Evolutionary conservation across 2,113 vertebrate species (phyloP), one percentile per base, ranked within the genome.

Genomic region (Varanus komodoensis): DNA sequence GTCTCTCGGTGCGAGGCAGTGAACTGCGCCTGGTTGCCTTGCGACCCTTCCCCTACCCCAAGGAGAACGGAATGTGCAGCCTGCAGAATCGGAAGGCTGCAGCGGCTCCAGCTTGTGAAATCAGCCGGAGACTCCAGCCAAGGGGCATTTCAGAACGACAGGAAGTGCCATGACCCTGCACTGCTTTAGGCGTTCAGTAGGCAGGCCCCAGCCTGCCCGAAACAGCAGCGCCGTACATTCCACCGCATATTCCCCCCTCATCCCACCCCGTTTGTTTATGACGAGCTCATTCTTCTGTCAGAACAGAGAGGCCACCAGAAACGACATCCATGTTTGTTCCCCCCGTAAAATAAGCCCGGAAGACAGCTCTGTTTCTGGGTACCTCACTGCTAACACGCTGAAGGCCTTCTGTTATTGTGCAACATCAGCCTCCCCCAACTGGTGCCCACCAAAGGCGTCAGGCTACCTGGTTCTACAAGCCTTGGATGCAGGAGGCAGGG

Each of bases 71-170:
- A 74, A 64, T 52, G 87, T 12, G 9, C 7, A 5, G 67, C 44
- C 44, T 61, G n/a, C n/a, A 8, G 75, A 86, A 19, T n/a, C 50
- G 17, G 6, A 34, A 38, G 29, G 81, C 87, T 5, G 38, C 86
- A 87, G 75, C 3, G 27, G 32, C 82, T 34, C 29, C 29, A 38
- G 48, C 23, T 87, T 0, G 0, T 52, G 86, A 73, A 88, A 82
- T 32, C 68, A 81, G 67, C 8, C 82, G 52, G 48, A 83, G 82
- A 27, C 38, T 61, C 82, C 2, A 44, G 54, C n/a, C 11, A 17
- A 34, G n/a, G 25, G 19, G 17, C 54, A 4, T 32, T 61, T n/a
- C 12, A 90, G 77, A 23, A 29, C 0, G 0, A 78, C 61, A 32
- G 61, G 27, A 34, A 74, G 12, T 92, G 11, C 2, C 7, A 11